These are phyloP conservation scores for Heliconius cydno DNA, from an alignment of 2,888 invertebrate species.

Conservation along the genomic window DNA sequence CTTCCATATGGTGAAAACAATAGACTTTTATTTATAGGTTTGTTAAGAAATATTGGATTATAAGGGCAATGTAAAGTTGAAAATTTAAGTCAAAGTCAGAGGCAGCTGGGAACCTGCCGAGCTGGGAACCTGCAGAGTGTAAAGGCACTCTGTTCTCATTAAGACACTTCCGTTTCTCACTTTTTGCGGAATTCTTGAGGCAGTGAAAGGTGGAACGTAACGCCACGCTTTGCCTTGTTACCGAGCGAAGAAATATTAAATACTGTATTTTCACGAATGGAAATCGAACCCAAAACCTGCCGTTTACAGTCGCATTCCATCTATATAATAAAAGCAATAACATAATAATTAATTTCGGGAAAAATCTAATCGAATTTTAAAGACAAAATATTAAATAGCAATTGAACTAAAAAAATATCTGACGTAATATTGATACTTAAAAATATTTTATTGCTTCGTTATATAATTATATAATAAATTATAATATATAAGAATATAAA, in stretches of 20 bases:
- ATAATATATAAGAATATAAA: not conserved
- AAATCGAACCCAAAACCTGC: no score
- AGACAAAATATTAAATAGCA: conserved; percentile 1
- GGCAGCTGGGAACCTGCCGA: no score
- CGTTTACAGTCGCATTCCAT: not conserved
- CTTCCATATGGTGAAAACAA: not conserved
- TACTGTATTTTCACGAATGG: no score
- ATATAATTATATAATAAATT: not conserved
- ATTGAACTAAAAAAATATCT: conserved; percentile 5
- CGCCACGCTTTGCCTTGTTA: no score
- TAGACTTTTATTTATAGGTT: not conserved
- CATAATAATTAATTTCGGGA: not conserved
- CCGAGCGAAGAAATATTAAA: no score
- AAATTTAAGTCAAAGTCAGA: not conserved
- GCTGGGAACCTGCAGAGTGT: no score
- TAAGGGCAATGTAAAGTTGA: not conserved
- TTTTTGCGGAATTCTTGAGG: no score
- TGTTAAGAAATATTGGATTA: not conserved
- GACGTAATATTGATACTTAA: not conserved
- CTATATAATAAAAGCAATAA: not conserved
- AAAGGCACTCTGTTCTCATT: no score
- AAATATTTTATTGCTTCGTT: not conserved
- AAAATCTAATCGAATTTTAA: conserved; percentile 1
- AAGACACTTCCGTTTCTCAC: no score
- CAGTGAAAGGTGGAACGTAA: no score